These are phyloP conservation scores for Nyctalus aviator DNA, from an alignment of 2,797 vertebrate genomes.

Conservation along the genomic window DNA sequence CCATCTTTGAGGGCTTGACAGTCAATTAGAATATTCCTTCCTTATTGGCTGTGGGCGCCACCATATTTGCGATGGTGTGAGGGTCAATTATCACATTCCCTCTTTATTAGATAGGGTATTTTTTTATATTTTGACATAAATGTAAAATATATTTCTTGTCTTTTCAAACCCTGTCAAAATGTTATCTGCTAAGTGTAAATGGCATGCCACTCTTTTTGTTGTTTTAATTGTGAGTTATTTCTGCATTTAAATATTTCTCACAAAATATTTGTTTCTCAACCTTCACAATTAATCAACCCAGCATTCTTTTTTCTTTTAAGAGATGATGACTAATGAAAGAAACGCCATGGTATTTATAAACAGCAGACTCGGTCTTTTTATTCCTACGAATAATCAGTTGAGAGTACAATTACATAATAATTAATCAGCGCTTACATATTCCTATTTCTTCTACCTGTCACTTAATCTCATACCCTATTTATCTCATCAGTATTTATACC, in stretches of 20 bases:
- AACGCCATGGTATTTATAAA: slow-evolving; percentile 76
- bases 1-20: too few species aligned
- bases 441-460: slow-evolving; percentile 66
- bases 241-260: slow-evolving; percentile 65
- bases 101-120: background rate
- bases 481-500: slow-evolving; percentile 59
- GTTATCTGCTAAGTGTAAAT: slow-evolving; percentile 16
- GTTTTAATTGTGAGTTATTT: slow-evolving; percentile 55
- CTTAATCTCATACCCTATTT: slow-evolving; percentile 71
- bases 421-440: slow-evolving; percentile 80
- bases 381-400: slow-evolving; percentile 72
- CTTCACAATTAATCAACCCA: slow-evolving; percentile 76
- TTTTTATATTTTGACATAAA: slow-evolving; percentile 46
- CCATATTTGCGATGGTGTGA: too few species aligned
- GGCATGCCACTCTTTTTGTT: background rate
- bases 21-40: too few species aligned
- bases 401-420: slow-evolving; percentile 78
- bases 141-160: background rate
- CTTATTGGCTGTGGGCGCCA: too few species aligned
- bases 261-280: slow-evolving; percentile 75
- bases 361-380: slow-evolving; percentile 67
- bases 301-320: slow-evolving; percentile 58
- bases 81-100: too few species aligned
- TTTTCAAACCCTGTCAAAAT: slow-evolving; percentile 61
- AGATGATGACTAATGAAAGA: slow-evolving; percentile 66